Evolutionary conservation across 2,113 vertebrate species (phyloP).

Genomic region (Climacteris rufus): DNA sequence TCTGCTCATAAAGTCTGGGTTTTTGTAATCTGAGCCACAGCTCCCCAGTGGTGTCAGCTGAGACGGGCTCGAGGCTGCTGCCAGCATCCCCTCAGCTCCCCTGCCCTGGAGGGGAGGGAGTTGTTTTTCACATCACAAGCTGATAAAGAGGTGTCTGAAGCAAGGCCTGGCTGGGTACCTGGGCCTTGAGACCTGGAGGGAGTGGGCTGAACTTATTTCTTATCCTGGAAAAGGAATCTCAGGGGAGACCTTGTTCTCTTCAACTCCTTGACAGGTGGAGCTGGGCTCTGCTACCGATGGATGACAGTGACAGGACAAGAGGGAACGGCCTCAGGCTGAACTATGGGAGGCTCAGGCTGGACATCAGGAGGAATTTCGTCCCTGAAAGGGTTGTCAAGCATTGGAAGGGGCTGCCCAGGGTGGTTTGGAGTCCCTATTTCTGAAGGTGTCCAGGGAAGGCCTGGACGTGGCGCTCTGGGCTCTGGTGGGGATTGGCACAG

Average conservation of each 20-base stretch:
- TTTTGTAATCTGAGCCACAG: neutral
- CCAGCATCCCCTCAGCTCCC: neutral
- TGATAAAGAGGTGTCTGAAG: neutral
- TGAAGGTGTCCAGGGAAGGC: neutral
- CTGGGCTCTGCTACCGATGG: neutral
- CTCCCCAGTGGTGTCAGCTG: neutral
- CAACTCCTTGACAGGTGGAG: neutral
- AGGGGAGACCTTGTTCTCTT: rapidly evolving
- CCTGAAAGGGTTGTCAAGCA: neutral
- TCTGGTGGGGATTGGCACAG: neutral
- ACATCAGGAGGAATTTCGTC: neutral
- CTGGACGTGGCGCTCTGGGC: neutral
- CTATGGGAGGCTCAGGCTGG: neutral
- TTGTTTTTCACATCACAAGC: neutral
- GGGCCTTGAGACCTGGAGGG: neutral
- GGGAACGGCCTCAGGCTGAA: neutral
- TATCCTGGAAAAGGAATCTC: neutral
- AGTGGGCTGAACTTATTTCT: neutral
- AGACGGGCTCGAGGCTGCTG: neutral
- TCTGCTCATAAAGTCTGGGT: neutral
- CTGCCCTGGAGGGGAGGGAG: neutral
- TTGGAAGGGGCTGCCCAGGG: neutral
- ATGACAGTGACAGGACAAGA: neutral
- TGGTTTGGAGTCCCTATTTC: neutral
- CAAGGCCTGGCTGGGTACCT: neutral